These are phyloP conservation scores for Coremacera marginata DNA, from an alignment of 2,888 invertebrate genomes.

Conservation along the genomic window DNA sequence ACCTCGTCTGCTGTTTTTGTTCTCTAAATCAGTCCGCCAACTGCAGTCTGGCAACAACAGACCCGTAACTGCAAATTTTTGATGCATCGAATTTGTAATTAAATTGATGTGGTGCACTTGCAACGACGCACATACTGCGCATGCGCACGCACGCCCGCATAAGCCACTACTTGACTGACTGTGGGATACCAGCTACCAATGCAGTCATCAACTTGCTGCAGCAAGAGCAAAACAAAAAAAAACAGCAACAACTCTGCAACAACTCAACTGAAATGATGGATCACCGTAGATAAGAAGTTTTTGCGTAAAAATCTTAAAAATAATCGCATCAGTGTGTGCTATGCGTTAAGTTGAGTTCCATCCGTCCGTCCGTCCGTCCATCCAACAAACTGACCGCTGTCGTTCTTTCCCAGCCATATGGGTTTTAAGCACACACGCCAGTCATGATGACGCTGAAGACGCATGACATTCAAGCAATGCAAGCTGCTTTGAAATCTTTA, in stretches of 20 bases:
- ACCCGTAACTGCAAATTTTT: slow-evolving; percentile 18
- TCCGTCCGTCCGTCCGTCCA: background rate
- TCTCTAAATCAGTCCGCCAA: background rate
- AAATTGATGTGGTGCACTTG: slow-evolving; percentile 43
- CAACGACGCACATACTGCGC: background rate
- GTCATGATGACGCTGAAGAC: slow-evolving; percentile 39
- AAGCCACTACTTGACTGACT: no score
- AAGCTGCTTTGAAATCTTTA: slow-evolving; percentile 11
- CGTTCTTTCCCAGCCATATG: slow-evolving; percentile 10
- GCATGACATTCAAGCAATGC: slow-evolving; percentile 11
- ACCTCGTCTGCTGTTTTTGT: background rate
- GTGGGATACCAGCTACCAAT: background rate
- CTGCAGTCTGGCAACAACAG: background rate
- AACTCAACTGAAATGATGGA: slow-evolving; percentile 55
- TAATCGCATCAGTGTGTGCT: slow-evolving; percentile 61
- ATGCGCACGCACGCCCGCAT: background rate
- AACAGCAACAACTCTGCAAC: background rate
- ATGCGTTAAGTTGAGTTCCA: slow-evolving; percentile 42
- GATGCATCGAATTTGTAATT: slow-evolving; percentile 48
- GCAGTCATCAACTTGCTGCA: background rate
- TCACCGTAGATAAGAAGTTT: slow-evolving; percentile 62
- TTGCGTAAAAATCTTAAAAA: slow-evolving; percentile 54
- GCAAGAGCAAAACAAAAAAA: slow-evolving; percentile 6
- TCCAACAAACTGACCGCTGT: slow-evolving; percentile 3
- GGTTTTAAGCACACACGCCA: slow-evolving; percentile 38